Conservation (phyloP, 2,113 vertebrate genomes). For the Hoplias malabaricus region DNA sequence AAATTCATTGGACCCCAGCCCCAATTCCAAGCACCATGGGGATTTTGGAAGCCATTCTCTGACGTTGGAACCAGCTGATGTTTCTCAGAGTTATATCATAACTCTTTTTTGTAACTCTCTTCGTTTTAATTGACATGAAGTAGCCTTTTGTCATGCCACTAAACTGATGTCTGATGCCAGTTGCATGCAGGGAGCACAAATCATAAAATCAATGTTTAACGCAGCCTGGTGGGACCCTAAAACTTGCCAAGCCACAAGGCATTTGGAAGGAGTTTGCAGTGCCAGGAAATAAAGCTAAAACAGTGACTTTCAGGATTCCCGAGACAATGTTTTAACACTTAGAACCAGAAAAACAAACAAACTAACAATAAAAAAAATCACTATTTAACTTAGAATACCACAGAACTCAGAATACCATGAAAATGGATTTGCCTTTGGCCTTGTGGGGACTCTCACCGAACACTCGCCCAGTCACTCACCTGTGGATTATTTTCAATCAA, state of each 20-base stretch:
- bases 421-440: too few relatives aligned
- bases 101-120: background rate
- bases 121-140: background rate
- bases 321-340: too few relatives aligned
- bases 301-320: too few relatives aligned
- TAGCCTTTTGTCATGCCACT: background rate
- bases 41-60: background rate
- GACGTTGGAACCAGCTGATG: background rate
- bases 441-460: too few relatives aligned
- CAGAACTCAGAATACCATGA: too few relatives aligned
- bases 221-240: background rate
- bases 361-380: too few relatives aligned
- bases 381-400: too few relatives aligned
- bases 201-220: background rate
- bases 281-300: background rate
- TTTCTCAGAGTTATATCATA: background rate
- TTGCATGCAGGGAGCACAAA: background rate
- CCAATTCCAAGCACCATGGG: background rate
- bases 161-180: background rate
- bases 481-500: too few relatives aligned
- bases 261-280: background rate
- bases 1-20: background rate
- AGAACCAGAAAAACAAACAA: background rate
- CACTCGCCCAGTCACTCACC: too few relatives aligned
- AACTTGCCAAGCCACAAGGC: background rate